Evolutionary conservation across 2,888 invertebrate species (phyloP).

Genomic region (Amphipoea oculea): DNA sequence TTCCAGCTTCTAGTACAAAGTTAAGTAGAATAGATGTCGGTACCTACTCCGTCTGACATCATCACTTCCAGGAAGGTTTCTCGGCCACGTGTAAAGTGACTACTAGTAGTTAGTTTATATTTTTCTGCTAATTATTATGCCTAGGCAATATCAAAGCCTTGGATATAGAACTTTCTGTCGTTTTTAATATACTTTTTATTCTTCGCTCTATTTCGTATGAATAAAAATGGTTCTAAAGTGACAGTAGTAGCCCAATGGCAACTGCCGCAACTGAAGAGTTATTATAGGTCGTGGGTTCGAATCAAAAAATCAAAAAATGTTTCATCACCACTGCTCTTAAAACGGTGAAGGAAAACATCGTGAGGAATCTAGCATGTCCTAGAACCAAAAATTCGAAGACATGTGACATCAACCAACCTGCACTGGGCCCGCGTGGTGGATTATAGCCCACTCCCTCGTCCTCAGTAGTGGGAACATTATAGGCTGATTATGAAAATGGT

Average conservation of each 20-base stretch:
- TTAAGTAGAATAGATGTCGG: slow-evolving; percentile 13
- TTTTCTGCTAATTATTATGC: not conserved
- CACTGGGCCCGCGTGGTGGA: no score
- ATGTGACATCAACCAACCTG: no score
- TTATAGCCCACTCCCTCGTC: no score
- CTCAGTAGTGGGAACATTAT: not conserved
- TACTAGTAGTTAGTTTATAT: not conserved
- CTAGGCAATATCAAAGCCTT: not conserved
- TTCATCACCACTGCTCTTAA: no score
- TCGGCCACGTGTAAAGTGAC: not conserved
- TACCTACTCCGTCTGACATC: not conserved
- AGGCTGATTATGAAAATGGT: not conserved
- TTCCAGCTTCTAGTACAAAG: not conserved
- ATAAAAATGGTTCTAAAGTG: not conserved
- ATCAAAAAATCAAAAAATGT: no score
- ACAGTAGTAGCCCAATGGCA: not conserved
- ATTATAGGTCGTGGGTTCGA: not conserved
- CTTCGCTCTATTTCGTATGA: not conserved
- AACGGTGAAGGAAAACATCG: no score
- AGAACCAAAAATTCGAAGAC: no score
- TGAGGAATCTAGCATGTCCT: no score
- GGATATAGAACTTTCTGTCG: no score
- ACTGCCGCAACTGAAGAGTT: no score
- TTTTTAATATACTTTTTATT: not conserved
- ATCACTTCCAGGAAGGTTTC: slow-evolving; percentile 5